These are phyloP conservation scores for Varecia variegata DNA, from an alignment of 2,797 vertebrate genomes.

Conservation along the genomic window DNA sequence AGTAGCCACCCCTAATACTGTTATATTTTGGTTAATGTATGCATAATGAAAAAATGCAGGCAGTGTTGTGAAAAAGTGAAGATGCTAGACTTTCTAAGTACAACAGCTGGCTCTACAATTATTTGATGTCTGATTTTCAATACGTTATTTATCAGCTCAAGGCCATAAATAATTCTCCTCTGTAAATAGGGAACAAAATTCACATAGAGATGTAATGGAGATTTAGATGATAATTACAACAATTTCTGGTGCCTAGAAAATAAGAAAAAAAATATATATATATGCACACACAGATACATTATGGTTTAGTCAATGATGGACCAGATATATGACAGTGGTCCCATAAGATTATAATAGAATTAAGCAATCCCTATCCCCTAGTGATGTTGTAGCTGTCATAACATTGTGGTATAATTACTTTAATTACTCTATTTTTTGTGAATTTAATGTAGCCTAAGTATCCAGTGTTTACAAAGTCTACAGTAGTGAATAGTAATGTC, in stretches of 20 bases:
- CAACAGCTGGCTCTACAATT: not conserved
- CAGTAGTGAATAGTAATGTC: not conserved
- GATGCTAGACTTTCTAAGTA: not conserved
- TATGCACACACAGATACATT: not conserved
- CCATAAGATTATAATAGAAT: not conserved
- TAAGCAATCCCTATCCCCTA: not conserved
- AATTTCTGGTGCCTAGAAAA: not conserved
- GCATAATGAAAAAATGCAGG: not conserved
- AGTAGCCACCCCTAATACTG: fast-evolving
- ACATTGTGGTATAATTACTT: not conserved
- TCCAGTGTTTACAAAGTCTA: not conserved
- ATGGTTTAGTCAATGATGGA: not conserved
- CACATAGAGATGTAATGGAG: no score
- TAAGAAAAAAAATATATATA: not conserved
- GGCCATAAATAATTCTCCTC: not conserved
- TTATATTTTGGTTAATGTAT: fast-evolving
- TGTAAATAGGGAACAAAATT: not conserved
- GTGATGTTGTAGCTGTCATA: not conserved
- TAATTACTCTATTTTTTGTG: not conserved
- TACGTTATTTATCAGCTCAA: not conserved
- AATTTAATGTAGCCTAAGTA: not conserved
- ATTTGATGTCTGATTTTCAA: not conserved
- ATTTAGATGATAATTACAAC: no score
- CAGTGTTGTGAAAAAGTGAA: not conserved
- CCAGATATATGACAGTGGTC: not conserved